phyloP scores from a whole-genome alignment of 2,888 invertebrate species.

The Synergus itoensis region DNA sequence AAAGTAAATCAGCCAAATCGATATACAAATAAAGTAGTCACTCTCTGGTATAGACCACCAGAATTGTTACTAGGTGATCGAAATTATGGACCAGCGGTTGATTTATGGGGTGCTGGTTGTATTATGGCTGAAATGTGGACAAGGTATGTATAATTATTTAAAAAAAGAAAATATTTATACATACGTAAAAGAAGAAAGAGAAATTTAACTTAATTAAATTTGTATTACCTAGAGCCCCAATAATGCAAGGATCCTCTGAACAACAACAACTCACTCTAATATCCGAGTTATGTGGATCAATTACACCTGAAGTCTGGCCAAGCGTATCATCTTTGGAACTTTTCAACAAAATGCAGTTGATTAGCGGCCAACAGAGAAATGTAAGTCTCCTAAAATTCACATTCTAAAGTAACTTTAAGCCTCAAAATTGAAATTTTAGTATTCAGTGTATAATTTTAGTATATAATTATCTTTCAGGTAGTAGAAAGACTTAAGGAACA shows the following conservation, averaged over 20 bases:
- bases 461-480: conserved; percentile 23
- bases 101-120: conserved; percentile 97
- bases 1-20: conserved; percentile 89
- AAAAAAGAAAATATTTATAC: too few species aligned
- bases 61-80: conserved; percentile 87
- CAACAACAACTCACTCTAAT: conserved; percentile 96
- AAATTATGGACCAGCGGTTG: conserved; percentile 96
- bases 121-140: conserved; percentile 99
- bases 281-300: conserved; percentile 95
- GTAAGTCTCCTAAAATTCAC: not conserved
- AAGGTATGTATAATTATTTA: conserved; percentile 69
- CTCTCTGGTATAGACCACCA: conserved; percentile 92
- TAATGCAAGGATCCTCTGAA: conserved; percentile 96
- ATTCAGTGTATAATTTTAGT: not conserved
- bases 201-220: not conserved
- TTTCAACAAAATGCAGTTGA: conserved; percentile 81
- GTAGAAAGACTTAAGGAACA: conserved; percentile 12
- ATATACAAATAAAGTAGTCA: conserved; percentile 98
- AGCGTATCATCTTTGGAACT: conserved; percentile 92
- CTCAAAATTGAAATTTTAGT: not conserved
- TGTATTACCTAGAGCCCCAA: conserved; percentile 82
- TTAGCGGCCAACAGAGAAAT: not conserved
- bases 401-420: too few species aligned
- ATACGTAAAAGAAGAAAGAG: too few species aligned
- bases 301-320: conserved; percentile 94